Evolutionary conservation across 2,113 vertebrate genomes (phyloP), one percentile per base, ranked within the genome.

Genomic region (Lepus americanus): DNA sequence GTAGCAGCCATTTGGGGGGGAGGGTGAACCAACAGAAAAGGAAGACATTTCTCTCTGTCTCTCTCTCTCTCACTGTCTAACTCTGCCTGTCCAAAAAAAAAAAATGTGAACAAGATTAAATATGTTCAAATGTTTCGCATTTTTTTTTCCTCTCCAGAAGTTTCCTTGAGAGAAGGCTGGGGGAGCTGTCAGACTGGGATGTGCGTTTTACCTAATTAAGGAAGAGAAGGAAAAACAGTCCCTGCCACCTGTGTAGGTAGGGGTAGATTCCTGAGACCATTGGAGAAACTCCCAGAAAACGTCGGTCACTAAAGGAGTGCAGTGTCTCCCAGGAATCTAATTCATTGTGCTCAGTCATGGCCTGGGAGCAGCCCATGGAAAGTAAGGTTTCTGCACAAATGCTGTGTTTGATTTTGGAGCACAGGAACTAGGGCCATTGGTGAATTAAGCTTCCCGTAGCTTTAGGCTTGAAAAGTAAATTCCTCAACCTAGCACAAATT

Each of bases 391-490:
- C 20, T 29, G 8, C 22, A 27, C 2, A 67, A 55, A 25, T 59
- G 12, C 22, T 36, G 2, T 19, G 7, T 27, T 70, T n/a, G 4
- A 33, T 79, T 87, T 82, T 6, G 9, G 12, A 39, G 11, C 22
- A 69, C 5, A 44, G 3, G 27, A 23, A 6, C 1, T n/a, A 27
- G 9, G 1, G 0, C 2, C 13, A 3, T 19, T 81, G 20, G 27
- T 19, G 8, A 93, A 20, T 76, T 23, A 61, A 88, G 3, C 0
- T 11, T 61, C 23, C 7, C 55, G 27, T 33, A 29, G 33, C 25
- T 55, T 25, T 44, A 81, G 25, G 10, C 69, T 9, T 53, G 22
- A 87, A n/a, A 80, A 77, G 4, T 13, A 6, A 66, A 33, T 33
- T 76, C 13, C 33, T 63, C 22, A 23, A 14, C 3, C 1, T 22